Evolutionary conservation across 2,888 invertebrate species (phyloP).

Genomic region (Limulus polyphemus): DNA sequence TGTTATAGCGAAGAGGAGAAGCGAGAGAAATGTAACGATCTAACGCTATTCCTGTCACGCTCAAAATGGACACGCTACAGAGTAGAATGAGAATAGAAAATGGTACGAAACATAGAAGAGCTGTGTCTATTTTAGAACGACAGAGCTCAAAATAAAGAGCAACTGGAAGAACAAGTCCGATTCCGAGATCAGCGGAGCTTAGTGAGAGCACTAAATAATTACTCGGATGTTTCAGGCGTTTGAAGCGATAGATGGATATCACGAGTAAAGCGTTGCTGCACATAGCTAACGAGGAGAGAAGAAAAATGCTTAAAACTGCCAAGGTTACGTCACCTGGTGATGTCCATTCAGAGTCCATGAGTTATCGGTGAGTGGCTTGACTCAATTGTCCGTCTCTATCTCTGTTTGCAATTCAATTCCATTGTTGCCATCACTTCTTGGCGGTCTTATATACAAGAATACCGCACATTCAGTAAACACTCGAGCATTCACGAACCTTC

Average conservation of each 20-base stretch:
- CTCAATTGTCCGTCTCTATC: too few relatives aligned
- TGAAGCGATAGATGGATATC: constrained; percentile 47
- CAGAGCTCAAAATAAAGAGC: constrained; percentile 47
- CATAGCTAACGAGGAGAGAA: constrained; percentile 43
- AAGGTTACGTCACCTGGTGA: constrained; percentile 10
- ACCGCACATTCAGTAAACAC: too few relatives aligned
- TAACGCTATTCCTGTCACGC: constrained; percentile 49
- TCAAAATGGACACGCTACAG: constrained; percentile 47
- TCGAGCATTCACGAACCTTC: too few relatives aligned
- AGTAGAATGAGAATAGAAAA: constrained; percentile 47
- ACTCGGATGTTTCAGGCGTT: constrained; percentile 48
- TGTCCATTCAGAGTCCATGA: constrained; percentile 8
- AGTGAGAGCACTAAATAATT: constrained; percentile 49
- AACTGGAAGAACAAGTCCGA: constrained; percentile 48
- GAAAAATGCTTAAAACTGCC: constrained; percentile 12
- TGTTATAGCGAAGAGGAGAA: constrained; percentile 48
- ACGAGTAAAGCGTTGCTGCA: constrained; percentile 48
- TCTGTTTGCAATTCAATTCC: too few relatives aligned
- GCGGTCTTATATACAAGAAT: too few relatives aligned
- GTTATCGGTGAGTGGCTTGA: too few relatives aligned
- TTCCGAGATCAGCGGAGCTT: constrained; percentile 48
- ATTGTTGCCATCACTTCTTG: too few relatives aligned
- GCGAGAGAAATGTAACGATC: constrained; percentile 50
- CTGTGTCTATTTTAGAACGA: constrained; percentile 17
- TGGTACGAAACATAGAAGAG: constrained; percentile 44